Conservation (phyloP, 2,113 vertebrate genomes). For the Clarias batrachus region DNA sequence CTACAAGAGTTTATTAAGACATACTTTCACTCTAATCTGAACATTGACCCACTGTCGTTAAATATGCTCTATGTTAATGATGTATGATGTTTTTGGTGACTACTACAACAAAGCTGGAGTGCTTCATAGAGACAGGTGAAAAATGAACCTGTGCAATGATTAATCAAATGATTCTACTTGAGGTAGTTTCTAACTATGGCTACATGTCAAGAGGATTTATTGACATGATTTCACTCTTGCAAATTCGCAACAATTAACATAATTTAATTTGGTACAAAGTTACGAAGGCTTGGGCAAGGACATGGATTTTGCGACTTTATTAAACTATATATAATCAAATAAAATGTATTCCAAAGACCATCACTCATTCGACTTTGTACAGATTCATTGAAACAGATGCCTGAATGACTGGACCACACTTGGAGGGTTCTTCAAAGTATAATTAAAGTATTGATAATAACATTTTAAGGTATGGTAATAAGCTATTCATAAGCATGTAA, state of each 20-base stretch:
- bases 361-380: neutral
- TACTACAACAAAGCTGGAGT: conserved; percentile 11
- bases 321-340: neutral
- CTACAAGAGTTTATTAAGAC: conserved; percentile 55
- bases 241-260: neutral
- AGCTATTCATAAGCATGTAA: neutral
- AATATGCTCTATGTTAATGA: conserved; percentile 51
- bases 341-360: neutral
- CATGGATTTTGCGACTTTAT: neutral
- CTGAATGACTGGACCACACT: neutral
- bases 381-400: neutral
- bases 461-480: neutral
- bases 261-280: neutral
- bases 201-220: neutral
- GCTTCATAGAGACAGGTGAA: conserved; percentile 25
- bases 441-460: neutral
- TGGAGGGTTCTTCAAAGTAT: neutral
- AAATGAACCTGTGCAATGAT: conserved; percentile 6
- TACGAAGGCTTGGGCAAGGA: neutral
- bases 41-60: conserved; percentile 52
- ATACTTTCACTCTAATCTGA: conserved; percentile 48
- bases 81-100: conserved; percentile 39
- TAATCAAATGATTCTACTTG: neutral
- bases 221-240: neutral
- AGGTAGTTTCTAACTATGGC: neutral